Percentiles rank a stretch among this genome's conserved stretches.
Evolutionary conservation across 2,113 vertebrate species (phyloP).

Genomic region (Cephalopterus ornatus): DNA sequence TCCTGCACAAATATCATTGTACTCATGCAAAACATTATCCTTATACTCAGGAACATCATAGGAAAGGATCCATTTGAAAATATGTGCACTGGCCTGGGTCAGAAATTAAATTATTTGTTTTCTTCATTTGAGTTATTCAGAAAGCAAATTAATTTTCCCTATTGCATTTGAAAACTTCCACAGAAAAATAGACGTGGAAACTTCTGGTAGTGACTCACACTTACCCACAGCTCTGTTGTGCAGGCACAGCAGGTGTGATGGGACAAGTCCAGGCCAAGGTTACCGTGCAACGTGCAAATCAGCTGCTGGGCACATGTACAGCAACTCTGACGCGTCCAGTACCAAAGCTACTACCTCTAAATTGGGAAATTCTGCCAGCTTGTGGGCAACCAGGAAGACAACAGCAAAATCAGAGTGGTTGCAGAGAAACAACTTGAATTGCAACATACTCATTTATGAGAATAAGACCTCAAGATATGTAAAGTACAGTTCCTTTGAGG

Average conservation of each 20-base stretch:
- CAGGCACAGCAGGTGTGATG: neutral
- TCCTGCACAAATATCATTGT: neutral
- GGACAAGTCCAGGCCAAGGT: neutral
- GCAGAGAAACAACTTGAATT: neutral
- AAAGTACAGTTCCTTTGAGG: neutral
- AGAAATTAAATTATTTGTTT: neutral
- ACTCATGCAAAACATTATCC: neutral
- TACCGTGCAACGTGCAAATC: neutral
- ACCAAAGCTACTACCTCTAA: neutral
- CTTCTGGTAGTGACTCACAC: neutral
- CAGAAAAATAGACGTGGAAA: neutral
- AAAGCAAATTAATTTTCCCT: neutral
- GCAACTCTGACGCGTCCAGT: neutral
- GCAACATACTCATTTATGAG: neutral
- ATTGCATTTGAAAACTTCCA: neutral
- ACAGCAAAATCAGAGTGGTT: neutral
- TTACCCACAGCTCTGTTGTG: neutral
- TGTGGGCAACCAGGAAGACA: neutral
- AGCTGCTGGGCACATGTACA: neutral
- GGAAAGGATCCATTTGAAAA: neutral
- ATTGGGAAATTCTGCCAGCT: neutral
- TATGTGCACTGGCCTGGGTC: accelerated
- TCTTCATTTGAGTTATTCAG: neutral
- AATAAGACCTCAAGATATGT: neutral
- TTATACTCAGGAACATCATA: neutral